A percentile compares a stretch with the other conserved stretches of the same genome.
These are phyloP conservation scores for Pogonus chalceus DNA, from an alignment of 1,140 invertebrate genomes.

Conservation along the genomic window DNA sequence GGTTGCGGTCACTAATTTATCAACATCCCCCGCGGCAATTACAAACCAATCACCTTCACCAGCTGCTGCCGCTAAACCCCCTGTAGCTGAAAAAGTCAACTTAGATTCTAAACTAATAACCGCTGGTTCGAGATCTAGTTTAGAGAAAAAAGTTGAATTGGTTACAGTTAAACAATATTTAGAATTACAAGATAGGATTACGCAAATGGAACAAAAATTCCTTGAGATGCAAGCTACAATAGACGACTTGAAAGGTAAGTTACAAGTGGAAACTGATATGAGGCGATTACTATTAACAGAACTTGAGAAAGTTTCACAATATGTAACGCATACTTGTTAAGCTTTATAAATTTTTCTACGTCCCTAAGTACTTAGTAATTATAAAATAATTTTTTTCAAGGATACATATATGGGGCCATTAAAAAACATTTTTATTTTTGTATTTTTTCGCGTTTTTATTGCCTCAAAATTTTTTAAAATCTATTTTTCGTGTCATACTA, in stretches of 20 bases:
- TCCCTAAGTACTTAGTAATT: background rate
- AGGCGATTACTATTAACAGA: constrained; percentile 45
- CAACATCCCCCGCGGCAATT: background rate
- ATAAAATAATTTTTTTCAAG: too few relatives aligned
- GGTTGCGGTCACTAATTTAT: background rate
- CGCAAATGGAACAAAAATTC: constrained; percentile 48
- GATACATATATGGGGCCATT: too few relatives aligned
- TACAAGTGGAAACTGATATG: constrained; percentile 46
- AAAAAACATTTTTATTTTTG: too few relatives aligned
- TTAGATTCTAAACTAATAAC: background rate
- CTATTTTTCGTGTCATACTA: too few relatives aligned
- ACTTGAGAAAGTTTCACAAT: constrained; percentile 48
- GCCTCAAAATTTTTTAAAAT: too few relatives aligned
- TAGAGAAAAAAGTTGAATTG: constrained; percentile 10
- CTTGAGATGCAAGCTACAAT: constrained; percentile 41
- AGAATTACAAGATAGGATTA: constrained; percentile 38
- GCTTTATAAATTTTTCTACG: background rate
- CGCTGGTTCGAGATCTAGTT: background rate
- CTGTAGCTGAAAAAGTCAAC: background rate
- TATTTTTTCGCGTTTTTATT: too few relatives aligned
- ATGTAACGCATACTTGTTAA: constrained; percentile 46
- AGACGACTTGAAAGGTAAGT: constrained; percentile 42
- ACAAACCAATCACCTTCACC: constrained; percentile 12
- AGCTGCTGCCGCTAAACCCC: constrained; percentile 14
- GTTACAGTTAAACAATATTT: constrained; percentile 25